Evolutionary conservation across 2,888 invertebrate genomes (phyloP), one percentile per base, ranked within the genome.

Genomic region (Volucella inflata): DNA sequence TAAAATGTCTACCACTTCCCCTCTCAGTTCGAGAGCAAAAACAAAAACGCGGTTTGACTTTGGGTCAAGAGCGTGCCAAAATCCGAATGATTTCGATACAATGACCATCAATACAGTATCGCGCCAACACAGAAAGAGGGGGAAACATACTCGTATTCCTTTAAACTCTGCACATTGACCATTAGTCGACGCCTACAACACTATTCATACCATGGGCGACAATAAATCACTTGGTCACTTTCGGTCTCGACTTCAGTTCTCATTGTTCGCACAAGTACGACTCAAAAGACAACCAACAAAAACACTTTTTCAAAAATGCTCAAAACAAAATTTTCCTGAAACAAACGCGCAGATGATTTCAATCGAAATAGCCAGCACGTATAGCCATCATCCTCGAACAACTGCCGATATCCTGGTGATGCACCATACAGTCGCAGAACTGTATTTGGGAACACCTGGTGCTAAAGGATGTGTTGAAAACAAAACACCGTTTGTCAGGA

Each of bases 31-130:
- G 46, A 60, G 62, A 51, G 46, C 59, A 53, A 30, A 30, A 30
- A 30, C 30, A 30, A 30, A 30, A 30, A 30, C 83, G 75, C 74
- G 71, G 79, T 81, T 81, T 81, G 76, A 59, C 67, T 62, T 62
- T 42, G 46, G 81, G 81, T 85, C 85, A 85, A 85, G 85, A 85
- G 87, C 71, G 87, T 87, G 87, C 87, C 87, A 83, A 87, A 87
- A 62, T 80, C 36, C 78, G 78, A 75, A 87, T 44, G 82, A 76
- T 71, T 75, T 38, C 46, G 64, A 38, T 57, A 68, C 74, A 83
- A 81, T 80, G 30, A 68, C 53, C 51, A 67, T 55, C 67, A 48
- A 74, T 60, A 60, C 1, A 30, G 30, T 30, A 3, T 21, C 1
- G 1, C 2, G 30, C 30, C 4, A 6, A 6, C 30, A 30, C 4